Conservation (phyloP, 2,888 invertebrate genomes). For the Meloe dianella region DNA sequence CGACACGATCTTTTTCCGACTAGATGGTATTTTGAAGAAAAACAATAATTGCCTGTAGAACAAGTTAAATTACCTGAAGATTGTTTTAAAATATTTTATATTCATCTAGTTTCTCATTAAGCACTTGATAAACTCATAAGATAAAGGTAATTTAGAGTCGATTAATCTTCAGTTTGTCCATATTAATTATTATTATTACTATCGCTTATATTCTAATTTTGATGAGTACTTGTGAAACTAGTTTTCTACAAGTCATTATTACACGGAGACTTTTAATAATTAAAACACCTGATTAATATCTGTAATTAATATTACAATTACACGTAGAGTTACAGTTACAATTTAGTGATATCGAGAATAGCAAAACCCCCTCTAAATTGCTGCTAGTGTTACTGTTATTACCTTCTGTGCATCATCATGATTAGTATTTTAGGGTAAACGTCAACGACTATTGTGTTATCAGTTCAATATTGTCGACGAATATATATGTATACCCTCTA, state of each 20-base stretch:
- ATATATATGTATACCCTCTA: not conserved
- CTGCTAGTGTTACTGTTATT: not conserved
- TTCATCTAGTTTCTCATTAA: not conserved
- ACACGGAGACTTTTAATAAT: not conserved
- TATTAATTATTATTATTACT: not conserved
- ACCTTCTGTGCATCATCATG: not conserved
- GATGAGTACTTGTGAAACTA: not conserved
- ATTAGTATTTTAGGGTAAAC: not conserved
- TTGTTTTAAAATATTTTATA: not conserved
- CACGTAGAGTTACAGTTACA: not conserved
- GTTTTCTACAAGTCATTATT: constrained; percentile 2
- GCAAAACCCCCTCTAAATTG: not conserved
- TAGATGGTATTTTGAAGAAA: no score
- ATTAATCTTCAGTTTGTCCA: not conserved
- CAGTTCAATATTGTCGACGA: not conserved
- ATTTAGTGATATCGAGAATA: not conserved
- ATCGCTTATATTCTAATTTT: not conserved
- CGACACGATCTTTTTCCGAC: no score
- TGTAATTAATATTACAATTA: not conserved
- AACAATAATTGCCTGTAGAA: no score
- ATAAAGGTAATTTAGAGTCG: constrained; percentile 1
- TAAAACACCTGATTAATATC: not conserved
- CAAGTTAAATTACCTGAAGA: no score
- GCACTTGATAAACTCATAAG: not conserved
- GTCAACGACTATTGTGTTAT: not conserved